Evolutionary conservation across 1,140 invertebrate species (phyloP), one percentile per base, ranked within the genome.

Genomic region (Tetramorium parvispinum): DNA sequence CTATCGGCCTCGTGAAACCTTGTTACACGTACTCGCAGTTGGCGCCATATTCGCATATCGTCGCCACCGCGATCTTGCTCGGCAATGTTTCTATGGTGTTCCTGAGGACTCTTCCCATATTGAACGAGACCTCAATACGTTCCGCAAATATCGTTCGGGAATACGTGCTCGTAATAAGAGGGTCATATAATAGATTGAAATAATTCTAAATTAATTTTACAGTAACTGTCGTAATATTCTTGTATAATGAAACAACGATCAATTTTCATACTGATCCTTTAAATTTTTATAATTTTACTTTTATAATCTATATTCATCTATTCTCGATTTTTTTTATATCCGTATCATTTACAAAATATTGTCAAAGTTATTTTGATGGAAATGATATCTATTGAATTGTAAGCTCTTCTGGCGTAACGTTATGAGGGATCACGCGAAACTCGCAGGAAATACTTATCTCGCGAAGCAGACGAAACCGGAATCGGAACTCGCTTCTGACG

Each of bases 41-140:
- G 91, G 88, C 87, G 86, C 91, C 92, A 88, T 91, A 93, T 91
- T 93, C 93, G 91, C 93, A 93, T 93, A 94, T 93, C 91, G 88
- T 87, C 76, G 86, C 88, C 61, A 40, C 55, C 43, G 55, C 53
- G 46, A 53, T 66, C 37, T 53, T 82, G 49, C 57, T 49, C 24
- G 57, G 18, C 37, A 27, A 78, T 78, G 82, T 85, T 59, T 57
- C 43, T 55, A 46, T 40, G 57, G 49, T 85, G 16, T 55, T 85
- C 57, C 5, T 43, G 40, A 75, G 53, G 76, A 53, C 51, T 87
- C 24, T 24, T 63, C 37, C 32, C 11, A 61, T 46, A 53, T 51
- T 57, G 65, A 89, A 89, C 43, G 73, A 87, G 88, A 89, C 85
- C 88, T 53, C 85, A 40, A 63, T 37, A 75, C 7, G 53, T 51